Evolutionary conservation across 2,113 vertebrate species (phyloP), one percentile per base, ranked within the genome.

Genomic region (Ophthalmolycus amberensis): DNA sequence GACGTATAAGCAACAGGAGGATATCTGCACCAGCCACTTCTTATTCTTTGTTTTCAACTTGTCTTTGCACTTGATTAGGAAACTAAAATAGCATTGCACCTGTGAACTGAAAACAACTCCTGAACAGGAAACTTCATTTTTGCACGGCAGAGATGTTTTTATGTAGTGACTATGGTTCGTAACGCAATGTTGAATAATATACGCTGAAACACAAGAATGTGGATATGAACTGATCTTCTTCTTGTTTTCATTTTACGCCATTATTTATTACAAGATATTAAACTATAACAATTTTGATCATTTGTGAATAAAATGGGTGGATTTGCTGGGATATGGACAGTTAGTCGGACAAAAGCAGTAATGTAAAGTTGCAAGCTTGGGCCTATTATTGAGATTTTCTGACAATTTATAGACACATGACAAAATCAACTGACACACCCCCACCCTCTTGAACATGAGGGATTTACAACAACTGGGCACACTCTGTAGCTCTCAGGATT

Each of bases 381-480:
- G 2, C 14, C 11, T 68, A 34, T 32, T 48, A 20, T 48, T 48
- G 25, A 0, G 0, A 15, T 48, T 50, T 75, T 75, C 8, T 38
- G 5, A 40, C 22, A 9, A 32, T 66, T 15, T 42, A 10, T 15
- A 32, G 62, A 54, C 9, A 34, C 11, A n/a, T 14, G 1, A 37
- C 5, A 20, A 12, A 71, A 71, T 37, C 11, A 58, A 25, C 32
- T 46, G 66, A 32, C n/a, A 29, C 58, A 56, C 27, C 22, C 27
- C 34, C 25, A 42, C 38, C 42, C 32, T n/a, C 37, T 20, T 59
- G 32, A 64, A 52, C 38, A 80, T 59, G 11, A 58, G 63, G 9
- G 48, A 75, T 42, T 25, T 67, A 64, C 25, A 77, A 65, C 50
- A 81, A 52, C 74, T 77, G 71, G 62, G 82, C 62, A 62, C 62